Conservation (phyloP, 2,888 invertebrate genomes). For the Anagyrus pseudococci region DNA sequence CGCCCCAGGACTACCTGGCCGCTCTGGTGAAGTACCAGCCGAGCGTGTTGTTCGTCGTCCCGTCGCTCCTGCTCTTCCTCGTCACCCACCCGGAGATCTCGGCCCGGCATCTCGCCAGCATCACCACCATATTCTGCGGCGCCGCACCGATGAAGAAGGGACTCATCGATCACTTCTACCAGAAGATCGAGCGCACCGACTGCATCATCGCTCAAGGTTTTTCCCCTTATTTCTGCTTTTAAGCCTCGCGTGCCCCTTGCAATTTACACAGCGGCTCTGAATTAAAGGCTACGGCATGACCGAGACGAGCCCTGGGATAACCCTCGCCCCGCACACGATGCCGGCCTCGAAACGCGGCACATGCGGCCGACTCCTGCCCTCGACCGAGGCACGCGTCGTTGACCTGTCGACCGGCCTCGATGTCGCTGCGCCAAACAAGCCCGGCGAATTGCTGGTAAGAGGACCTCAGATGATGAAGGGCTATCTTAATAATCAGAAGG, state of each 20-base stretch:
- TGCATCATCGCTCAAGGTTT: constrained; percentile 56
- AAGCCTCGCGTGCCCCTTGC: too few relatives aligned
- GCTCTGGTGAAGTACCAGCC: constrained; percentile 70
- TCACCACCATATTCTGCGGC: constrained; percentile 73
- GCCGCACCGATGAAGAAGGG: constrained; percentile 77
- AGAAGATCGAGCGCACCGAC: constrained; percentile 62
- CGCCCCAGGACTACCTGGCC: constrained; percentile 75
- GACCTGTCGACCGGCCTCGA: constrained; percentile 66
- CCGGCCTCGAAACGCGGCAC: constrained; percentile 72
- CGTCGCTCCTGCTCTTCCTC: constrained; percentile 78
- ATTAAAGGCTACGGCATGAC: constrained; percentile 77
- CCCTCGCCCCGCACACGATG: constrained; percentile 68
- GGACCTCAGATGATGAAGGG: constrained; percentile 86
- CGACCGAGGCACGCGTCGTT: constrained; percentile 72
- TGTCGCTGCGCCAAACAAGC: constrained; percentile 67
- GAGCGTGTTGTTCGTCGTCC: constrained; percentile 73
- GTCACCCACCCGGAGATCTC: constrained; percentile 75
- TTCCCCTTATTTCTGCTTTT: too few relatives aligned
- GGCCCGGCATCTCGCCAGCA: constrained; percentile 70
- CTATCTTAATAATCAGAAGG: constrained; percentile 78
- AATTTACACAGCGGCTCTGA: too few relatives aligned
- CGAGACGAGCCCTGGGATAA: constrained; percentile 72
- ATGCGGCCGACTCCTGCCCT: constrained; percentile 72
- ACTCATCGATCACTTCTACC: constrained; percentile 69
- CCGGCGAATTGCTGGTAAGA: constrained; percentile 75